phyloP scores from a whole-genome alignment of 2,797 vertebrate species.

The Anableps anableps region DNA sequence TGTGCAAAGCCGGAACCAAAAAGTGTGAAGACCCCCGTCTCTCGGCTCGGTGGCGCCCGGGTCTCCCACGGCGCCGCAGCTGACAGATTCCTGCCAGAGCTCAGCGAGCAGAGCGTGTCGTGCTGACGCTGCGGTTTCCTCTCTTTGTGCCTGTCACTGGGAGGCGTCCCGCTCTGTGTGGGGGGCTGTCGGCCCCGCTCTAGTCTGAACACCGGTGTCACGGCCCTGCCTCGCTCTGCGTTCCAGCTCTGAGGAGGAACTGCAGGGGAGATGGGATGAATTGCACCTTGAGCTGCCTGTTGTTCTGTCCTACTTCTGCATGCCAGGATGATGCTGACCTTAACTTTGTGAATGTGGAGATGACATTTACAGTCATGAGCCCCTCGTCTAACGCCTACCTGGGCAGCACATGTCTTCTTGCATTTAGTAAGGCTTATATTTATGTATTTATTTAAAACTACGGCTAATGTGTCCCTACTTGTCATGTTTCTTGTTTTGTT shows the following conservation, averaged over 20 bases:
- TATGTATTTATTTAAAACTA: conserved; percentile 44
- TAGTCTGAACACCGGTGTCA: conserved; percentile 48
- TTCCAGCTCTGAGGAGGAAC: conserved; percentile 28
- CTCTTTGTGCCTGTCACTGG: conserved; percentile 41
- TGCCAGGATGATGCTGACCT: conserved; percentile 58
- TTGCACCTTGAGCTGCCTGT: conserved; percentile 52
- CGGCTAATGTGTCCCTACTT: conserved; percentile 17
- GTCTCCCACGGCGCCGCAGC: conserved; percentile 26
- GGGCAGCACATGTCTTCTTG: conserved; percentile 23
- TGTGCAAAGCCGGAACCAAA: conserved; percentile 39
- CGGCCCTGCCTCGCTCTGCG: conserved; percentile 37
- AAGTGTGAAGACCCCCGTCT: conserved; percentile 37
- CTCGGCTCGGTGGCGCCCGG: conserved; percentile 4
- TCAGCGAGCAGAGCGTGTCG: conserved; percentile 20
- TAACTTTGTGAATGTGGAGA: conserved; percentile 38
- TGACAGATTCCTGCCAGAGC: conserved; percentile 44
- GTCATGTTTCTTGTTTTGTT: conserved; percentile 11
- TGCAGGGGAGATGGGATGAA: conserved; percentile 6
- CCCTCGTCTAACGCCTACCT: conserved; percentile 38
- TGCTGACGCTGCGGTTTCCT: conserved; percentile 43
- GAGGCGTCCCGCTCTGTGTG: conserved; percentile 53
- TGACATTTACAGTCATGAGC: conserved; percentile 41
- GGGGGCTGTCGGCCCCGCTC: conserved; percentile 61
- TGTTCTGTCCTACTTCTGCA: conserved; percentile 59
- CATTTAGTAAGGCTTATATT: conserved; percentile 26